phyloP scores from a whole-genome alignment of 2,888 invertebrate species.

The Nesidiocoris tenuis region DNA sequence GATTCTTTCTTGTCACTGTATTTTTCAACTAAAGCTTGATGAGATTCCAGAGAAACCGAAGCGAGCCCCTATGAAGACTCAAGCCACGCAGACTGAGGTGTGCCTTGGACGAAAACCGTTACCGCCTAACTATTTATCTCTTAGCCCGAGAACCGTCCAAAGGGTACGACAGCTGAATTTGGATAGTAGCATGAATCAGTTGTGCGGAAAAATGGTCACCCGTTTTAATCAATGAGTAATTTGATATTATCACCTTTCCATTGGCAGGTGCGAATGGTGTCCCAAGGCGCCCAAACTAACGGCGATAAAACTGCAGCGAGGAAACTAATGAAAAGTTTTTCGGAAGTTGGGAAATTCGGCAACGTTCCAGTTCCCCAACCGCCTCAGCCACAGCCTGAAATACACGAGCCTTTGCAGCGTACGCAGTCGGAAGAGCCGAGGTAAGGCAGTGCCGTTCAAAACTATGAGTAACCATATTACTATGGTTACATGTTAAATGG shows the following conservation, averaged over 20 bases:
- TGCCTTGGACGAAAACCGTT: conserved; percentile 69
- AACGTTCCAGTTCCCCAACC: conserved; percentile 53
- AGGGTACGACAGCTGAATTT: conserved; percentile 63
- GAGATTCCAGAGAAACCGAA: conserved; percentile 69
- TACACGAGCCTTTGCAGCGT: conserved; percentile 76
- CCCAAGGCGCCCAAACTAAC: conserved; percentile 87
- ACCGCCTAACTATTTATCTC: conserved; percentile 64
- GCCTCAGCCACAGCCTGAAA: conserved; percentile 53
- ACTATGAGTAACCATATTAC: too few species aligned
- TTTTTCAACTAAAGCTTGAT: neutral
- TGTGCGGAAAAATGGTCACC: too few species aligned
- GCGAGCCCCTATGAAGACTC: conserved; percentile 84
- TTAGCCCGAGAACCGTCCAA: conserved; percentile 80
- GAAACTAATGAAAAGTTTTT: conserved; percentile 78
- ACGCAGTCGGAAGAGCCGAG: conserved; percentile 75
- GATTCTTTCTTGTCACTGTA: too few species aligned
- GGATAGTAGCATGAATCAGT: too few species aligned
- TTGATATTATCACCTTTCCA: too few species aligned
- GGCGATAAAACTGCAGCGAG: conserved; percentile 66
- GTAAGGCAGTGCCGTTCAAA: too few species aligned
- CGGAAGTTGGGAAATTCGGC: conserved; percentile 63
- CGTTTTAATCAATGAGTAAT: too few species aligned
- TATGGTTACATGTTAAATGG: too few species aligned
- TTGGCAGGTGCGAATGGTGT: conserved; percentile 78
- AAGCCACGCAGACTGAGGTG: conserved; percentile 87